Percentiles rank a stretch among this genome's conserved stretches.
Evolutionary conservation across 2,888 invertebrate species (phyloP).

Genomic region (Phaedon cochleariae): DNA sequence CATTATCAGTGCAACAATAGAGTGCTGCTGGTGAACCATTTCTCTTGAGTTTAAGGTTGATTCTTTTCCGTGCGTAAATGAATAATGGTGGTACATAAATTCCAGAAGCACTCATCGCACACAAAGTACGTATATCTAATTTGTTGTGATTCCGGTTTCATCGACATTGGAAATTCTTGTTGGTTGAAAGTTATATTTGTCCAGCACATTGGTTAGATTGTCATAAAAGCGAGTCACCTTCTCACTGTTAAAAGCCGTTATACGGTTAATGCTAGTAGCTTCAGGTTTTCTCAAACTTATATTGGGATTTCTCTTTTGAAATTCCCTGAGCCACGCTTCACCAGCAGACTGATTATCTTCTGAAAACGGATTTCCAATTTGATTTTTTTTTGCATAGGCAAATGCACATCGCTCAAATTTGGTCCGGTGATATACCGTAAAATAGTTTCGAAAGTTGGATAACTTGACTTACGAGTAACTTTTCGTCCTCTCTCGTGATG

Average conservation of each 20-base stretch:
- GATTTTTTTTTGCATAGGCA: background rate
- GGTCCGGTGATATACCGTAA: background rate
- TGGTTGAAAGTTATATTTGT: conserved; percentile 13
- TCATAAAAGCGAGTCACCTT: too few species aligned
- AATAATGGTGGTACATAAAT: conserved; percentile 24
- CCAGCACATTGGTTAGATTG: conserved; percentile 8
- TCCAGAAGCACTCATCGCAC: conserved; percentile 24
- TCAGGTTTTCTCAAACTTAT: conserved; percentile 24
- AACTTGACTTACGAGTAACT: background rate
- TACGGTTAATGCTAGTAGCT: conserved; percentile 23
- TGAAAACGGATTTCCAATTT: background rate
- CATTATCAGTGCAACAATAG: conserved; percentile 12
- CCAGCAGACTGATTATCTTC: background rate
- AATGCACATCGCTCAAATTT: background rate
- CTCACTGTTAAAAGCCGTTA: conserved; percentile 24
- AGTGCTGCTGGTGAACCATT: conserved; percentile 6
- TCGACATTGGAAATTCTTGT: conserved; percentile 13
- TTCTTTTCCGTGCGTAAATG: conserved; percentile 25
- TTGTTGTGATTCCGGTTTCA: background rate
- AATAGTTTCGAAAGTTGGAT: conserved; percentile 4
- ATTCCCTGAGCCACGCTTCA: conserved; percentile 1
- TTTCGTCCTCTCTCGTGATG: background rate
- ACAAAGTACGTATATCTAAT: conserved; percentile 15
- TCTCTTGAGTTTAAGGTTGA: conserved; percentile 17
- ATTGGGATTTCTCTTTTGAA: background rate